Percentiles rank a stretch among this genome's conserved stretches.
These are phyloP conservation scores for Anarrhichthys ocellatus DNA, from an alignment of 2,113 vertebrate genomes.

Conservation along the genomic window DNA sequence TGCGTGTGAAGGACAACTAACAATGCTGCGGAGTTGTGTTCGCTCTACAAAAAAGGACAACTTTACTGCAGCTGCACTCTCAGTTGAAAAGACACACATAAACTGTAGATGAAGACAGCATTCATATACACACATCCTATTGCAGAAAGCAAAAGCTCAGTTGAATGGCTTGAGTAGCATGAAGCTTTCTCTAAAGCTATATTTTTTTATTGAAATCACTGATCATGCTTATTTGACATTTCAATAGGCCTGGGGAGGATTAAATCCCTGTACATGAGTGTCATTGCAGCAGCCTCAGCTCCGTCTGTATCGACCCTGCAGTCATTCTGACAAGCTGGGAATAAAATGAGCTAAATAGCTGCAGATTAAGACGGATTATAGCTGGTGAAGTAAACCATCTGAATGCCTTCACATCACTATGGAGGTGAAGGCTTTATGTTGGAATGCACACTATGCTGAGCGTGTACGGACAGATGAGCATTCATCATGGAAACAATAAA, in stretches of 20 bases:
- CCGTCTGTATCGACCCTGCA: constrained; percentile 24
- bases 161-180: neutral
- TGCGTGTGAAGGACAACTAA: neutral
- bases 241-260: constrained; percentile 27
- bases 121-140: neutral
- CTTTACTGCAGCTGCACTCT: neutral
- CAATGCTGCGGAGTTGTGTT: neutral
- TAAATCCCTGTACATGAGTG: constrained; percentile 39
- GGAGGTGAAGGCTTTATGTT: constrained; percentile 20
- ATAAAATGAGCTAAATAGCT: constrained; percentile 46
- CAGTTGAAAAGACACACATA: neutral
- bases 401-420: constrained; percentile 21
- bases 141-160: constrained; percentile 8
- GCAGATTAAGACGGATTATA: constrained; percentile 60
- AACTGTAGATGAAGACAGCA: neutral
- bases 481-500: neutral
- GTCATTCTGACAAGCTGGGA: constrained; percentile 50
- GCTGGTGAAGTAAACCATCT: constrained; percentile 43
- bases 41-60: neutral
- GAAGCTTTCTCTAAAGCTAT: constrained; percentile 25
- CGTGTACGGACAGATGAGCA: neutral
- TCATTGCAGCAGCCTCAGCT: constrained; percentile 31
- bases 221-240: constrained; percentile 57
- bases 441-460: neutral
- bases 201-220: constrained; percentile 48